These are phyloP conservation scores for Koerneria pararmatus DNA, from an alignment of 2,888 invertebrate genomes.

Conservation along the genomic window DNA sequence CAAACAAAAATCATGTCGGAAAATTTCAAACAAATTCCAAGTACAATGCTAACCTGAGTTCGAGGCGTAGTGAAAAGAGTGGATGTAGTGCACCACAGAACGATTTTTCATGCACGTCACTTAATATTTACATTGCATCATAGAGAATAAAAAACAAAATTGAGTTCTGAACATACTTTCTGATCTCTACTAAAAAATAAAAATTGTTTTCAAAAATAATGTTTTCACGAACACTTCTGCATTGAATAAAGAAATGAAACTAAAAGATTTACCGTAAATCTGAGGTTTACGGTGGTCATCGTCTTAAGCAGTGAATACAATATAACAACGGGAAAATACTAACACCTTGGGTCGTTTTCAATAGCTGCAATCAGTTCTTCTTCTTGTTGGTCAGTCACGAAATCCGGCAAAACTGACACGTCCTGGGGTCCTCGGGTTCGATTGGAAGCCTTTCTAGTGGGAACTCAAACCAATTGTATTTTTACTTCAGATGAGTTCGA, in stretches of 20 bases:
- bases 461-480: too few relatives aligned
- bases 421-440: slow-evolving; percentile 32
- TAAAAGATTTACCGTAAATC: too few relatives aligned
- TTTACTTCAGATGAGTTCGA: too few relatives aligned
- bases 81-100: slow-evolving; percentile 52
- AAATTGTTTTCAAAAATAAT: too few relatives aligned
- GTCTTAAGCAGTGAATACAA: neutral
- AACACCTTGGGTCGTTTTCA: slow-evolving; percentile 15
- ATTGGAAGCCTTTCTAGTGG: too few relatives aligned
- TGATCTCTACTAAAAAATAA: too few relatives aligned
- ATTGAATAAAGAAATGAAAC: too few relatives aligned
- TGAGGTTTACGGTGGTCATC: too few relatives aligned
- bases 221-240: too few relatives aligned
- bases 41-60: slow-evolving; percentile 37
- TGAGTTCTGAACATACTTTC: too few relatives aligned
- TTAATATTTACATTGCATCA: neutral
- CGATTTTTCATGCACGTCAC: slow-evolving; percentile 42
- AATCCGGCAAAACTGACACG: slow-evolving; percentile 39
- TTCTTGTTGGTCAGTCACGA: slow-evolving; percentile 34
- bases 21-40: slow-evolving; percentile 20
- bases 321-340: slow-evolving; percentile 2
- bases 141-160: neutral
- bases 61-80: slow-evolving; percentile 50
- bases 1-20: neutral
- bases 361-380: slow-evolving; percentile 25